Percentiles rank a stretch among this genome's conserved stretches.
phyloP scores from a whole-genome alignment of 2,113 vertebrate species.

The Aldabrachelys gigantea region DNA sequence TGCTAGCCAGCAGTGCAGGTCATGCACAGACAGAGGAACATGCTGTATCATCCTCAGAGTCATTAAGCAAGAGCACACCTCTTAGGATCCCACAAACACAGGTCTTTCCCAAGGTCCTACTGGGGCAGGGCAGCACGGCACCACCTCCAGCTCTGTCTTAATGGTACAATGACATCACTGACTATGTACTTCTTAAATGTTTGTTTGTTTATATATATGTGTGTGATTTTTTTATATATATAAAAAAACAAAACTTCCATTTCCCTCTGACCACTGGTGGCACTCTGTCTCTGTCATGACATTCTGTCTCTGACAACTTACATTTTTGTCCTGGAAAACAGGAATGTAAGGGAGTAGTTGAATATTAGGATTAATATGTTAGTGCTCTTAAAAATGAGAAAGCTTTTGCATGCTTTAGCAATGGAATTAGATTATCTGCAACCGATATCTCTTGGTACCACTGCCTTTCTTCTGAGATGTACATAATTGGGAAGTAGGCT shows the following conservation, averaged over 20 bases:
- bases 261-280: neutral
- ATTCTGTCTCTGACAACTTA: neutral
- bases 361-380: neutral
- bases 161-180: too few relatives aligned
- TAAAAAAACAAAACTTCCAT: neutral
- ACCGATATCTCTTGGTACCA: neutral
- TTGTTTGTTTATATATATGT: too few relatives aligned
- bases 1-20: too few relatives aligned
- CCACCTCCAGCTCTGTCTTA: neutral
- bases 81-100: too few relatives aligned
- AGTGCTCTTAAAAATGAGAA: neutral
- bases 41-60: too few relatives aligned
- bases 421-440: neutral
- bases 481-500: neutral
- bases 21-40: too few relatives aligned
- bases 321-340: neutral
- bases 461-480: neutral
- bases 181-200: neutral
- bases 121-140: neutral
- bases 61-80: too few relatives aligned
- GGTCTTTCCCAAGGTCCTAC: too few relatives aligned
- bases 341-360: neutral
- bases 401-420: neutral
- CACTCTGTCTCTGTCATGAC: neutral
- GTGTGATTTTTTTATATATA: too few relatives aligned